Evolutionary conservation across 2,888 invertebrate genomes (phyloP).

Genomic region (Doris montereyensis): DNA sequence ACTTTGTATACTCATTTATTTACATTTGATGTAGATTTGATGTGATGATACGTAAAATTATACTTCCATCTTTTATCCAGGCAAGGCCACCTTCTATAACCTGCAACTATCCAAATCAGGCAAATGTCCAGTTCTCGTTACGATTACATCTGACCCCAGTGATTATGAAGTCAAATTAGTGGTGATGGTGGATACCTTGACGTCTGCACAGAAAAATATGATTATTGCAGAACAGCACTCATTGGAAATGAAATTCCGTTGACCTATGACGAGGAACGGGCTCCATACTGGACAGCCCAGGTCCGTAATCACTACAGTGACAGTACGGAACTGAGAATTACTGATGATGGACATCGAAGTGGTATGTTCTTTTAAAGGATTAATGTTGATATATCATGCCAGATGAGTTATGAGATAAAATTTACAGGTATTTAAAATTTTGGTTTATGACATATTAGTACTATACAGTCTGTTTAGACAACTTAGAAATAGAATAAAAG

Average conservation of each 20-base stretch:
- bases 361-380: no score
- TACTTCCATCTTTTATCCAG: neutral
- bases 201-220: constrained; percentile 27
- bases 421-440: no score
- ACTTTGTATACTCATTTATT: neutral
- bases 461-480: no score
- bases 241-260: constrained; percentile 41
- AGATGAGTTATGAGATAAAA: no score
- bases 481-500: no score
- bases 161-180: constrained; percentile 32
- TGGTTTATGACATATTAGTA: no score
- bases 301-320: constrained; percentile 38
- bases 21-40: neutral
- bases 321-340: constrained; percentile 27
- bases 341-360: constrained; percentile 6
- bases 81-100: constrained; percentile 38
- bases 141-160: constrained; percentile 38
- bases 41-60: neutral
- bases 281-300: constrained; percentile 35
- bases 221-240: constrained; percentile 34
- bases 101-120: constrained; percentile 42
- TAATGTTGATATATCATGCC: no score
- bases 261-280: constrained; percentile 25
- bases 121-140: constrained; percentile 38
- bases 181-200: constrained; percentile 26